Evolutionary conservation across 2,113 vertebrate genomes (phyloP).

Genomic region (Macaca fascicularis): DNA sequence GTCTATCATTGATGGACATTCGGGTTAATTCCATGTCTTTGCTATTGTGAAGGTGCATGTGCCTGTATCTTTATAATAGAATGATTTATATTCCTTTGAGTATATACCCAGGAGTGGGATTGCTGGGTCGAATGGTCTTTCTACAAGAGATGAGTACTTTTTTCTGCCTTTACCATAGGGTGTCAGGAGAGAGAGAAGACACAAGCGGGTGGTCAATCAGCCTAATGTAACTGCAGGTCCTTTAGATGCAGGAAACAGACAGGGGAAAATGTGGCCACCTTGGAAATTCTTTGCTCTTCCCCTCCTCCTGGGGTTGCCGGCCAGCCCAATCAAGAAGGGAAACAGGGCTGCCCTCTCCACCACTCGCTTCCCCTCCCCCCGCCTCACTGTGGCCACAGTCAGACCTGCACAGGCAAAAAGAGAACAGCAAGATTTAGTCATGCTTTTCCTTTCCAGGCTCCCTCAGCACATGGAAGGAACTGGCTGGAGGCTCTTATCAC

Average conservation of each 20-base stretch:
- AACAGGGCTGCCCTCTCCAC: neutral
- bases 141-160: neutral
- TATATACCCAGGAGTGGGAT: too few species aligned
- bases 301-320: neutral
- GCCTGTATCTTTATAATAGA: too few species aligned
- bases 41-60: too few species aligned
- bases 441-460: neutral
- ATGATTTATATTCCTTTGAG: too few species aligned
- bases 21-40: too few species aligned
- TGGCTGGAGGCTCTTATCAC: neutral
- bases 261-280: neutral
- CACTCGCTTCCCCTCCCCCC: neutral
- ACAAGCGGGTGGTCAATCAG: neutral
- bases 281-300: neutral
- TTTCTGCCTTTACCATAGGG: neutral
- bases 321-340: neutral
- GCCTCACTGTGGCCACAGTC: neutral
- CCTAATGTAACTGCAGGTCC: accelerated
- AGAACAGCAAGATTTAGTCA: neutral
- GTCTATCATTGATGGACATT: too few species aligned
- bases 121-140: too few species aligned
- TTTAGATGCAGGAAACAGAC: neutral
- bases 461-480: neutral
- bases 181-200: neutral
- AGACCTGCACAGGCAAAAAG: neutral